Evolutionary conservation across 1,140 invertebrate genomes (phyloP).

Genomic region (Anoplolepis gracilipes): DNA sequence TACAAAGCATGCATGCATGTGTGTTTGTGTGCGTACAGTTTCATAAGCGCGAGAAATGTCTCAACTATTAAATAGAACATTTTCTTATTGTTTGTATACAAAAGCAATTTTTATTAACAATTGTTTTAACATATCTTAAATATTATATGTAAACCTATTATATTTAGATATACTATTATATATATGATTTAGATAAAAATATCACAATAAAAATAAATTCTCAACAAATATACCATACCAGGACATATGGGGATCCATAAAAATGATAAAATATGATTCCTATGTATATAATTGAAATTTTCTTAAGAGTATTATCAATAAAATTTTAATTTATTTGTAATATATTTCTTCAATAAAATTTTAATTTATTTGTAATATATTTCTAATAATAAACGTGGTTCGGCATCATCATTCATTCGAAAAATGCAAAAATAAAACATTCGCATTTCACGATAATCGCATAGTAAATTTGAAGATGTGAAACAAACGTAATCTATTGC

Average conservation of each 20-base stretch:
- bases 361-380: neutral
- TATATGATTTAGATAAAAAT: too few species aligned
- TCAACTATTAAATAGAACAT: neutral
- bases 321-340: too few species aligned
- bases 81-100: neutral
- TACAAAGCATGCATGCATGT: neutral
- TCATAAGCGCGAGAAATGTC: neutral
- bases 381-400: neutral
- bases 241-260: neutral
- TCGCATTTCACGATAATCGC: slow-evolving; percentile 13
- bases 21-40: neutral
- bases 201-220: too few species aligned
- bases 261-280: neutral
- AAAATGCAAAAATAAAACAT: neutral
- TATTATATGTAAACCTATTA: neutral
- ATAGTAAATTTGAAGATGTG: neutral
- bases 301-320: neutral
- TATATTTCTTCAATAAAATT: too few species aligned
- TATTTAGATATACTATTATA: neutral
- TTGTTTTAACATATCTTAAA: neutral
- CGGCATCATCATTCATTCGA: neutral
- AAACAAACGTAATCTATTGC: slow-evolving; percentile 20
- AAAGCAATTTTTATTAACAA: neutral
- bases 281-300: neutral
- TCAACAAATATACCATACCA: too few species aligned